A percentile compares a stretch with the other conserved stretches of the same genome.
These are phyloP conservation scores for Notechis scutatus DNA, from an alignment of 2,113 vertebrate genomes.

Conservation along the genomic window DNA sequence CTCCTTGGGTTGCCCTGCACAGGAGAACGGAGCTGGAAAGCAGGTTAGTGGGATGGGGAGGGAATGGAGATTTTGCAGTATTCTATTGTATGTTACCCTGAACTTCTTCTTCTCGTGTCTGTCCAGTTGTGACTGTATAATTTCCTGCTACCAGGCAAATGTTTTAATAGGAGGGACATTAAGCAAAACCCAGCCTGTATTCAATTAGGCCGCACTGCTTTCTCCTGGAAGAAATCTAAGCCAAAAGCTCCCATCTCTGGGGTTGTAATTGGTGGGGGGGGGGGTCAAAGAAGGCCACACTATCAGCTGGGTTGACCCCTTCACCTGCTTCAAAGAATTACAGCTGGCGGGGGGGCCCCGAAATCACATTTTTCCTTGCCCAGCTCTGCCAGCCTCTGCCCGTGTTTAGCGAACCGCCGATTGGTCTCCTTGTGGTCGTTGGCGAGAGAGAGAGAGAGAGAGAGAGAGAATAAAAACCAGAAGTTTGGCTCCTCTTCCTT, in stretches of 20 bases:
- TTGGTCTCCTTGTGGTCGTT: slow-evolving; percentile 44
- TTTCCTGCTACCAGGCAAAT: not conserved
- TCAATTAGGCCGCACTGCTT: not conserved
- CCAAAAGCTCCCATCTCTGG: not conserved
- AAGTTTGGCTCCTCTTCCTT: slow-evolving; percentile 35
- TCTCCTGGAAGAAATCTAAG: not conserved
- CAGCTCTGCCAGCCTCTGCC: slow-evolving; percentile 35
- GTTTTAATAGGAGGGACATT: not conserved
- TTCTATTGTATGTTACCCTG: not conserved
- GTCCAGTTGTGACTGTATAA: not conserved
- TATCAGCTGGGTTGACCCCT: not conserved
- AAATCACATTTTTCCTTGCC: not conserved
- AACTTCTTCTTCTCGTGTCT: not conserved
- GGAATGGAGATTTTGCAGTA: no score
- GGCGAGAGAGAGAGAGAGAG: not conserved
- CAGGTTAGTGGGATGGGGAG: no score
- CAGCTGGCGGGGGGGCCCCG: rapidly evolving
- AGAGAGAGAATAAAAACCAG: rapidly evolving
- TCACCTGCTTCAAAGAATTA: not conserved
- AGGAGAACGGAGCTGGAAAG: no score
- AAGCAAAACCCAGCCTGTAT: not conserved
- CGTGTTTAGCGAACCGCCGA: not conserved
- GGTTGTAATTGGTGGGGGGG: not conserved
- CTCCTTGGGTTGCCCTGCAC: no score
- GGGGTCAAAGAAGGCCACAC: no score